Evolutionary conservation across 2,113 vertebrate genomes (phyloP), one percentile per base, ranked within the genome.

Genomic region (Myxocyprinus asiaticus): DNA sequence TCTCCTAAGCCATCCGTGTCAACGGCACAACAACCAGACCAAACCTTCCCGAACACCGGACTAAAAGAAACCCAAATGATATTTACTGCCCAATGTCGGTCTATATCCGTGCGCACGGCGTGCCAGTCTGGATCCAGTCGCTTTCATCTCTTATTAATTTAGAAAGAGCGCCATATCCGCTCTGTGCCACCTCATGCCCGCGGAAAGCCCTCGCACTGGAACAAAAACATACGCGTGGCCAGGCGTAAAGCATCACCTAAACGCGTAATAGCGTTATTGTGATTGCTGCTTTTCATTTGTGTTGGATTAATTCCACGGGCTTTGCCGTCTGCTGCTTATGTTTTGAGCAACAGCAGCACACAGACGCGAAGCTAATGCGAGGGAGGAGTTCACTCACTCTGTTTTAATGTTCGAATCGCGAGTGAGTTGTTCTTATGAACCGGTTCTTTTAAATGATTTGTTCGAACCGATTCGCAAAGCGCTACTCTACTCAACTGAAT

Each of bases 101-200:
- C 33, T 53, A 56, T 73, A 44, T 76, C 59, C 53, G 62, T 42
- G 51, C 67, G 69, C 71, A 22, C 61, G 9, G 44, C 67, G 48
- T 58, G 82, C 76, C 68, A 78, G 84, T 14, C 44, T 76, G 59
- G n/a, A 48, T 11, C 47, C 55, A 80, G 42, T 51, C 56, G 67
- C 51, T 9, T 83, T 90, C 86, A 90, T 90, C 4, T 89, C 84
- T 91, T 89, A 88, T 90, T 88, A 82, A 87, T 89, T 84, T 48
- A 76, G 33, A 48, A 59, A 70, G 45, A 67, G 50, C 82, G 70
- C 64, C 69, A 85, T 80, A 85, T 56, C 85, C 87, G 73, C 84
- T 67, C 74, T 1, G 73, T 69, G 83, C 88, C 58, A 85, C 83
- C 84, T 59, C 70, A 72, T 76, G 7, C 73, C 22, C 63, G n/a